A percentile compares a stretch with the other conserved stretches of the same genome.
These are phyloP conservation scores for Disparrhopalites patrizii DNA, from an alignment of 2,888 invertebrate species.

Conservation along the genomic window DNA sequence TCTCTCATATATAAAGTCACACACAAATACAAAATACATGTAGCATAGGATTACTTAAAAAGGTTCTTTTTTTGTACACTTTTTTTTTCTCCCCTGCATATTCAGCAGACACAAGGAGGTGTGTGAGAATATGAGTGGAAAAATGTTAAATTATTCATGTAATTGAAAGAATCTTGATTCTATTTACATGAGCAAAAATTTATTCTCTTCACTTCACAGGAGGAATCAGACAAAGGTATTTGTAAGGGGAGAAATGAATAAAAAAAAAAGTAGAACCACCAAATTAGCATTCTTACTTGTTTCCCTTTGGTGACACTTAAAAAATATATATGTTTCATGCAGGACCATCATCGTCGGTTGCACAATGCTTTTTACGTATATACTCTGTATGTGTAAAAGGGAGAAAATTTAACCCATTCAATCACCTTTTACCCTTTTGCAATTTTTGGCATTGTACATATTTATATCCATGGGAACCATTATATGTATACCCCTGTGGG, in stretches of 20 bases:
- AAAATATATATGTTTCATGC: not conserved
- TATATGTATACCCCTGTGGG: too few relatives aligned
- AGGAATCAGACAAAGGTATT: not conserved
- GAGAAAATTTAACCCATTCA: not conserved
- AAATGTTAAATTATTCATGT: not conserved
- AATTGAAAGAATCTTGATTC: not conserved
- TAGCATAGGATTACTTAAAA: not conserved
- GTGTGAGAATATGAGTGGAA: too few relatives aligned
- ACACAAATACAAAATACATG: not conserved
- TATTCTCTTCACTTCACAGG: not conserved
- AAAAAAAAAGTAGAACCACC: not conserved
- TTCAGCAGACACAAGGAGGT: too few relatives aligned
- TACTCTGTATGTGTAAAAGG: not conserved
- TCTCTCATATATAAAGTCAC: not conserved
- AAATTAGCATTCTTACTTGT: constrained; percentile 7
- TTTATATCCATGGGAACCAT: too few relatives aligned
- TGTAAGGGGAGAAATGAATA: too few relatives aligned
- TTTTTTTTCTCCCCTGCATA: too few relatives aligned
- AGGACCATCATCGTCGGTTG: too few relatives aligned
- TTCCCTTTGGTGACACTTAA: constrained; percentile 3
- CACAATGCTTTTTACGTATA: too few relatives aligned
- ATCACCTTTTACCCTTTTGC: not conserved
- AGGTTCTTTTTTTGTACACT: too few relatives aligned
- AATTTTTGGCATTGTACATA: too few relatives aligned
- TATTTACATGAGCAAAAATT: constrained; percentile 3